Evolutionary conservation across 2,113 vertebrate species (phyloP).

Genomic region (Procavia capensis): DNA sequence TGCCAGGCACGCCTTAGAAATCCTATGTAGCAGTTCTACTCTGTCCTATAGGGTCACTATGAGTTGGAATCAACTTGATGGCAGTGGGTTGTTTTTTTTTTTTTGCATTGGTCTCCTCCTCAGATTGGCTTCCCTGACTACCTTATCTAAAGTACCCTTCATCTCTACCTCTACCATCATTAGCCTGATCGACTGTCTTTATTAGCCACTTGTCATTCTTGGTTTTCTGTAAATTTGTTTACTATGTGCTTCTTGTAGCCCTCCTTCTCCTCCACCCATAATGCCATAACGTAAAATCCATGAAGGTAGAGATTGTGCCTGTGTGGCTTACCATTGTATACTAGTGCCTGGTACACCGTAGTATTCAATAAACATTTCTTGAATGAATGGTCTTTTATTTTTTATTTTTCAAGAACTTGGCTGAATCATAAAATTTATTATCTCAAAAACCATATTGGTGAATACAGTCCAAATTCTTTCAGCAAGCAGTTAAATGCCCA

Average conservation of each 20-base stretch:
- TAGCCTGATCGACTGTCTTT: not conserved
- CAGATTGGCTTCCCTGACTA: not conserved
- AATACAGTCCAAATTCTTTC: constrained; percentile 26
- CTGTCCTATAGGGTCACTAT: no score
- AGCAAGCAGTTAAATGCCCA: not conserved
- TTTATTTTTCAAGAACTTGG: constrained; percentile 26
- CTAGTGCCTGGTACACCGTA: not conserved
- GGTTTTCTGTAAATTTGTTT: not conserved
- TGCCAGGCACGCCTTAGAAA: no score
- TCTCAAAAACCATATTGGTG: constrained; percentile 27
- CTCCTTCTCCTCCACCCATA: not conserved
- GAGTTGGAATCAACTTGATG: no score
- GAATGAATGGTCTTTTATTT: not conserved
- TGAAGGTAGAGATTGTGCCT: not conserved
- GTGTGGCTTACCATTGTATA: not conserved
- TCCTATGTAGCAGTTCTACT: no score
- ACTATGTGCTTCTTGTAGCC: not conserved
- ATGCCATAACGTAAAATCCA: not conserved
- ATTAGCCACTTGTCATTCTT: not conserved
- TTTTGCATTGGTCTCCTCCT: not conserved
- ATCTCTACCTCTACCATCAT: not conserved
- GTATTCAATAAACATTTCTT: not conserved
- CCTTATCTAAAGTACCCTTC: not conserved
- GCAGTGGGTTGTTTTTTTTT: no score
- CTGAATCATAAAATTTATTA: not conserved